Conservation (phyloP, 2,797 vertebrate genomes). For the Spea hammondii region DNA sequence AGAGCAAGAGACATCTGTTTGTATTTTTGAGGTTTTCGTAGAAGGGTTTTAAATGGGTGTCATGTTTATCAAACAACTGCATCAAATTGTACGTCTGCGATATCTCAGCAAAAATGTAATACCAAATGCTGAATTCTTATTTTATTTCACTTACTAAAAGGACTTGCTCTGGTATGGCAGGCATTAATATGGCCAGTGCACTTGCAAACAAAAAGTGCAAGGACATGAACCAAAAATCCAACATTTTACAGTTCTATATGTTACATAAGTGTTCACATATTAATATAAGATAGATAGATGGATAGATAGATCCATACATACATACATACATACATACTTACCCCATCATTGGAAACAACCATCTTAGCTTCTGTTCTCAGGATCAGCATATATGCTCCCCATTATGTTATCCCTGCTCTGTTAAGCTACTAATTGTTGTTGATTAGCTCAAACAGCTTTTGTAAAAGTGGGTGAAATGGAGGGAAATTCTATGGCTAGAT, state of each 20-base stretch:
- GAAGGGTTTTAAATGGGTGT: constrained; percentile 35
- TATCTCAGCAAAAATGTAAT: constrained; percentile 7
- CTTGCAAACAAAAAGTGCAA: neutral
- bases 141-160: constrained; percentile 3
- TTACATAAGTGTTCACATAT: neutral
- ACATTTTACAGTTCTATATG: neutral
- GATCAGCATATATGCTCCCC: too few relatives aligned
- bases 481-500: too few relatives aligned
- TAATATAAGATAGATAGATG: neutral
- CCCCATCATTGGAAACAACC: too few relatives aligned
- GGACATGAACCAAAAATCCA: neutral
- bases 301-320: neutral
- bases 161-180: neutral
- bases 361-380: too few relatives aligned
- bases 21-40: constrained; percentile 38
- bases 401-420: too few relatives aligned
- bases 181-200: neutral
- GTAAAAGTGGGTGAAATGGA: too few relatives aligned
- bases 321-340: too few relatives aligned
- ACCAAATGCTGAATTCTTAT: neutral
- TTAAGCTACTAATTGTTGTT: too few relatives aligned
- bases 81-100: constrained; percentile 18
- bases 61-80: constrained; percentile 42
- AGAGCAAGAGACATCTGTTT: constrained; percentile 44
- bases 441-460: too few relatives aligned